These are phyloP conservation scores for Agrotis ipsilon DNA, from an alignment of 2,888 invertebrate genomes.

Conservation along the genomic window DNA sequence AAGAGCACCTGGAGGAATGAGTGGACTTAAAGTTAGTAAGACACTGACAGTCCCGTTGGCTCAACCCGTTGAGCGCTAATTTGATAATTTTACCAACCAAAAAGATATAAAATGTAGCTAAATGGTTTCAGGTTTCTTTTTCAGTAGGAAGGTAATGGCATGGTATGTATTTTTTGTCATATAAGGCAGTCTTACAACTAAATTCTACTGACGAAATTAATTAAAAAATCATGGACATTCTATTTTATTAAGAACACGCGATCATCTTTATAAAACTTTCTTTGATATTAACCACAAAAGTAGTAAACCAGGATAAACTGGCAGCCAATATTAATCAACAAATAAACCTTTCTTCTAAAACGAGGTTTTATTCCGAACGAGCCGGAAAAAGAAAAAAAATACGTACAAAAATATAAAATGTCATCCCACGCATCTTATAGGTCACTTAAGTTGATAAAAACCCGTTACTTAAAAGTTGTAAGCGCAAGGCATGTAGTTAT, in stretches of 20 bases:
- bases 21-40: no score
- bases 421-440: conserved; percentile 52
- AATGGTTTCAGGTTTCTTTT: no score
- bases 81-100: no score
- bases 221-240: neutral
- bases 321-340: conserved; percentile 29
- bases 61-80: no score
- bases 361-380: conserved; percentile 28
- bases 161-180: no score
- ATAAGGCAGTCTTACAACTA: no score
- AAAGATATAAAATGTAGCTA: no score
- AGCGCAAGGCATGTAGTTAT: conserved; percentile 50
- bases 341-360: conserved; percentile 43
- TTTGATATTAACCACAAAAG: neutral
- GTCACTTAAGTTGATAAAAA: conserved; percentile 29
- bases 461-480: conserved; percentile 58
- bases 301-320: conserved; percentile 27
- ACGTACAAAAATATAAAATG: conserved; percentile 7
- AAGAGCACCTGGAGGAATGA: no score
- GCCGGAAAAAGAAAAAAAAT: conserved; percentile 22
- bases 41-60: no score
- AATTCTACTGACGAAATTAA: no score
- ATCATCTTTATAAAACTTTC: neutral
- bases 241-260: no score
- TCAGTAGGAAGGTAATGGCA: no score